Conservation (phyloP, 2,113 vertebrate genomes). For the Misgurnus mizolepis region DNA sequence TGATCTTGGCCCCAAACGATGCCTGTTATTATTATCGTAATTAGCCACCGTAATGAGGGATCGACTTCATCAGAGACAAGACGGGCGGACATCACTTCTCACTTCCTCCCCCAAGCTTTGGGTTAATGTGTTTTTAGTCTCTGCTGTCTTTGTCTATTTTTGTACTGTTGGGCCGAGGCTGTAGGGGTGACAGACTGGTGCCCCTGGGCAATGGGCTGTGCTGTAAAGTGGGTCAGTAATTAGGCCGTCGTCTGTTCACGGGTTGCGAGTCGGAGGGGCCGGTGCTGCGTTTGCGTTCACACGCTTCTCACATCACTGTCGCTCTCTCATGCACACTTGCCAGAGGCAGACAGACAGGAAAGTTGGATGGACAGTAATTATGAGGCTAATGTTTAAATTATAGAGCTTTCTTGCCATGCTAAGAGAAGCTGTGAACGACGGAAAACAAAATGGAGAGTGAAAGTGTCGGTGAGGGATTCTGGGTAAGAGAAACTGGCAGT, state of each 20-base stretch:
- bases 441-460: slow-evolving; percentile 12
- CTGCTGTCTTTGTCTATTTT: slow-evolving; percentile 12
- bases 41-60: slow-evolving; percentile 30
- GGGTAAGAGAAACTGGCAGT: background rate
- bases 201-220: slow-evolving; percentile 5
- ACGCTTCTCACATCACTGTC: slow-evolving; percentile 3
- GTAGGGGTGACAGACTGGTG: background rate
- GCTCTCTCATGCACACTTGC: background rate
- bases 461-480: slow-evolving; percentile 1
- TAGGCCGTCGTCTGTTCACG: slow-evolving; percentile 39
- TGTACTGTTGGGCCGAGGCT: slow-evolving; percentile 15
- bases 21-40: slow-evolving; percentile 26
- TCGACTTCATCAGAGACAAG: slow-evolving; percentile 6
- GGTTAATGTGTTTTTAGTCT: slow-evolving; percentile 15
- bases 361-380: slow-evolving; percentile 36
- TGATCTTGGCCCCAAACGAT: background rate
- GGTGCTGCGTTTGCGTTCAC: background rate
- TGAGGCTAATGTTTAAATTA: slow-evolving; percentile 39
- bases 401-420: background rate
- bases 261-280: background rate
- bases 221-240: slow-evolving; percentile 51
- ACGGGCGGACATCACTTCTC: background rate
- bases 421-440: background rate
- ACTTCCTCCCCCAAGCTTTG: slow-evolving; percentile 11
- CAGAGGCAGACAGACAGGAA: background rate